Evolutionary conservation across 2,888 invertebrate genomes (phyloP).

Genomic region (Lochmaea crataegi): DNA sequence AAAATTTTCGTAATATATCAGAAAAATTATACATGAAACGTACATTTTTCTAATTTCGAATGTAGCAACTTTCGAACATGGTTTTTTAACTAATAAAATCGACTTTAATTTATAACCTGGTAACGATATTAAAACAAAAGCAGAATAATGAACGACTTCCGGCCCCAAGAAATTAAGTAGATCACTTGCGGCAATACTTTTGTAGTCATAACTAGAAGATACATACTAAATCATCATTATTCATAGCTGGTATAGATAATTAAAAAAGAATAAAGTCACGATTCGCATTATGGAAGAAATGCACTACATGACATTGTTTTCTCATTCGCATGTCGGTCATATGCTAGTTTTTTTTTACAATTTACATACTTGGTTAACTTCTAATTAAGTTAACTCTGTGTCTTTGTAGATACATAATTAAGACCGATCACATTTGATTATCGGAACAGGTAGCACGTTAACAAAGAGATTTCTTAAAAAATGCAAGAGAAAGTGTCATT

Average conservation of each 20-base stretch:
- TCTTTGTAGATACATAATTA: background rate
- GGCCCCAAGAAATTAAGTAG: slow-evolving; percentile 22
- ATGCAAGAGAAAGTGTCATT: background rate
- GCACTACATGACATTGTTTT: slow-evolving; percentile 17
- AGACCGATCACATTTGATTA: background rate
- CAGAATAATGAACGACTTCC: slow-evolving; percentile 25
- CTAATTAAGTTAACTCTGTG: no score
- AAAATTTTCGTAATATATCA: no score
- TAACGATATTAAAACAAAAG: slow-evolving; percentile 17
- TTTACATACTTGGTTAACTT: background rate
- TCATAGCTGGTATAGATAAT: slow-evolving; percentile 20
- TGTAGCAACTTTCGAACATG: no score
- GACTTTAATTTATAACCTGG: slow-evolving; percentile 7
- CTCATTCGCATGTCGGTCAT: background rate
- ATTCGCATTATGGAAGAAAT: slow-evolving; percentile 16
- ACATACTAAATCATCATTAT: slow-evolving; percentile 24
- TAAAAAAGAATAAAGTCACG: slow-evolving; percentile 30
- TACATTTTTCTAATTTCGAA: no score
- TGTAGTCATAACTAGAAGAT: slow-evolving; percentile 26
- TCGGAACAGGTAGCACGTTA: background rate
- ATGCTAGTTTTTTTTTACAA: background rate
- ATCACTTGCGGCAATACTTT: background rate
- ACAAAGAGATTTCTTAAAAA: background rate
- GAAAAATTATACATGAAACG: no score
- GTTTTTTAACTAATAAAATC: background rate